Evolutionary conservation across 2,888 invertebrate genomes (phyloP), one percentile per base, ranked within the genome.

Genomic region (Rhabditoides inermis): DNA sequence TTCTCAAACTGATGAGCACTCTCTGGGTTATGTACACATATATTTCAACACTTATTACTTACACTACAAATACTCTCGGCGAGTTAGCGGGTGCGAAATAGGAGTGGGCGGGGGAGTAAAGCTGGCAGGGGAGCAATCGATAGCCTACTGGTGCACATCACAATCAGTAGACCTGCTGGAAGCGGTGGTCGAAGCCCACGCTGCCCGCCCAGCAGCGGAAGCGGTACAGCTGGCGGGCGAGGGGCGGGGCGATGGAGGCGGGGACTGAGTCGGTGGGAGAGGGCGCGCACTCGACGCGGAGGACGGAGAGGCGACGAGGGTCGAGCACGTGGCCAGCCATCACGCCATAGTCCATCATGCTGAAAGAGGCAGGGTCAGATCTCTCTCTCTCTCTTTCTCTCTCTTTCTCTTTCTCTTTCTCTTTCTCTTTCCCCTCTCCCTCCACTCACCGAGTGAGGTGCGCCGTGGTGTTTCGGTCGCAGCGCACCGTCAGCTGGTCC

Each of bases 171-270:
- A n/a, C n/a, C 39, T 70, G 66, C 41, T 66, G 58, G 58, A 69
- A 73, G 27, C 73, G 69, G 42, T 72, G 70, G 53, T 75, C 74
- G 61, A 75, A 74, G 12, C 74, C 74, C n/a, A 65, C 65, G 15
- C 69, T 65, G 22, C 74, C 74, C 23, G 71, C 69, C 74, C 74
- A 74, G 49, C 72, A 75, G 18, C 74, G 60, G 46, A 51, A 36
- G 15, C 6, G 39, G 20, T 15, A 39, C 12, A 39, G 6, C 12
- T 39, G 15, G 15, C 39, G 39, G n/a, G 36, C 22, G 37, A 18
- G 42, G 25, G 23, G 30, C 22, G 20, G 23, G 12, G 23, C 74
- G 60, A 46, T 49, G 32, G 15, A 6, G 39, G 20, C 7, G 18
- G n/a, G 18, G 6, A 18, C 18, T 7, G 15, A 7, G 39, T 12